These are phyloP conservation scores for Ploceus nigricollis DNA, from an alignment of 2,113 vertebrate species.

Conservation along the genomic window DNA sequence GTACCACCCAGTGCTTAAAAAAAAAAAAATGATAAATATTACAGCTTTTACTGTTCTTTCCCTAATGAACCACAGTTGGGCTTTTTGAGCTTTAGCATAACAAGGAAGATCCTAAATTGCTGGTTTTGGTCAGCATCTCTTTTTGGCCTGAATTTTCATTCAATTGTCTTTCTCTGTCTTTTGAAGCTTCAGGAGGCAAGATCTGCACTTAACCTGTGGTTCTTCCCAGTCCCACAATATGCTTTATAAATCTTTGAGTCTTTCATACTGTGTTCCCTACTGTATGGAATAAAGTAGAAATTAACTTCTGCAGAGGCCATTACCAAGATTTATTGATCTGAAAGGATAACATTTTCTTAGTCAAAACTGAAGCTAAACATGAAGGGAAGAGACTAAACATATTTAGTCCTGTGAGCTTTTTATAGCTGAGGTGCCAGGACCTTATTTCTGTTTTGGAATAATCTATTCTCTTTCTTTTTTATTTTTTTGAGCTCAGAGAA, in stretches of 20 bases:
- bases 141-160: not conserved
- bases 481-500: not conserved
- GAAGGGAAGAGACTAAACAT: slow-evolving; percentile 43
- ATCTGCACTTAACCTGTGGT: not conserved
- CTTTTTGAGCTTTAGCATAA: not conserved
- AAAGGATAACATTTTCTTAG: slow-evolving; percentile 39
- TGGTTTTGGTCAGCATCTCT: not conserved
- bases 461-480: slow-evolving; percentile 21
- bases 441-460: slow-evolving; percentile 18
- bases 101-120: not conserved
- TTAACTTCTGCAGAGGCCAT: slow-evolving; percentile 2
- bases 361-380: slow-evolving; percentile 34
- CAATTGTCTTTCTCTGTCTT: not conserved
- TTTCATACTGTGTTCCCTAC: slow-evolving; percentile 26
- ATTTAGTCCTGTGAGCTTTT: slow-evolving; percentile 20
- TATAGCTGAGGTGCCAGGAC: slow-evolving; percentile 15
- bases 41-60: not conserved
- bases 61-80: not conserved
- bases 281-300: slow-evolving; percentile 59
- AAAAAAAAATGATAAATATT: not conserved
- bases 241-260: slow-evolving; percentile 38
- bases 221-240: not conserved
- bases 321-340: slow-evolving; percentile 46
- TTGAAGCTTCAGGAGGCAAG: slow-evolving; percentile 20
- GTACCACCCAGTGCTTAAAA: not conserved